Evolutionary conservation across 2,888 invertebrate genomes (phyloP).

Genomic region (Hypercompe scribonia): DNA sequence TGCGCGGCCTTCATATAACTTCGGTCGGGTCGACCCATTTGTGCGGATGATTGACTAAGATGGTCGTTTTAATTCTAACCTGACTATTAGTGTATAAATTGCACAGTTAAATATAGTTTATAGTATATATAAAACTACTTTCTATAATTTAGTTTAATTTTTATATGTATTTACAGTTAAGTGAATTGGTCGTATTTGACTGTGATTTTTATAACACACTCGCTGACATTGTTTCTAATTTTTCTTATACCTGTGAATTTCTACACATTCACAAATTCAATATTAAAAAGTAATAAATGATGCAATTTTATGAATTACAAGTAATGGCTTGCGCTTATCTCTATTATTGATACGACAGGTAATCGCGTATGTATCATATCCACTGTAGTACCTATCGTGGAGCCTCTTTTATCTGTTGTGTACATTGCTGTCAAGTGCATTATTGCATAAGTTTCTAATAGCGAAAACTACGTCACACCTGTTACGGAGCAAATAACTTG

Average conservation of each 20-base stretch:
- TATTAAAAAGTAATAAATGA: neutral
- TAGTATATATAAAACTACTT: neutral
- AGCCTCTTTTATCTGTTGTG: conserved; percentile 33
- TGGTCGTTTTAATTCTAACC: neutral
- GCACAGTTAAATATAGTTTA: too few relatives aligned
- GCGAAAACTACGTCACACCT: neutral
- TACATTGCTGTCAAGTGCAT: conserved; percentile 7
- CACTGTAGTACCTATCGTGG: neutral
- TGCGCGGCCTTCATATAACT: too few relatives aligned
- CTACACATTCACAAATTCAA: neutral
- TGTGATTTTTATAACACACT: neutral
- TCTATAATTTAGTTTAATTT: neutral
- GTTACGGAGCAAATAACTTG: neutral
- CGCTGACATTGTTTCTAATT: neutral
- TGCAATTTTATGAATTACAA: conserved; percentile 9
- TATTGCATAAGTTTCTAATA: neutral
- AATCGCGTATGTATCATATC: neutral
- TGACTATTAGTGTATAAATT: neutral
- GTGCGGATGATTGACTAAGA: too few relatives aligned
- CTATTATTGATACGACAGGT: neutral
- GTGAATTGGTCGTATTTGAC: neutral
- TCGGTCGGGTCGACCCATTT: too few relatives aligned
- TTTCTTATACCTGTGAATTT: neutral
- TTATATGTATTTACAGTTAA: neutral
- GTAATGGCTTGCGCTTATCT: neutral